Conservation (phyloP, 2,113 vertebrate species). For the Cromileptes altivelis region DNA sequence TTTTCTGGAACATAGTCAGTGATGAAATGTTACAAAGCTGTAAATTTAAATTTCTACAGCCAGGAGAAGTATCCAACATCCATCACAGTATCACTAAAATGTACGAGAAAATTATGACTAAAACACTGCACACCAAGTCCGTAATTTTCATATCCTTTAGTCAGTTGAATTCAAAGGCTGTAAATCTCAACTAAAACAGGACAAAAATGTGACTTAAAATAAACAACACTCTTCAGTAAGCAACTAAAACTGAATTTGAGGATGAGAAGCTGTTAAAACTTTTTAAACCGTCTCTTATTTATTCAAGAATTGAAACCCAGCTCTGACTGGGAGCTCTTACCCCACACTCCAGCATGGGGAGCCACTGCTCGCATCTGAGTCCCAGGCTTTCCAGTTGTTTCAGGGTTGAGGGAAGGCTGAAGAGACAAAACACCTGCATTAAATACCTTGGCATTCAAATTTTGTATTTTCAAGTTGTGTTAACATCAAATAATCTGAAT, state of each 20-base stretch:
- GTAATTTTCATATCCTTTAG: no score
- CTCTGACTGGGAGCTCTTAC: constrained; percentile 80
- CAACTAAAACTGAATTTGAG: not conserved
- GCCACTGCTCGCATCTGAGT: constrained; percentile 92
- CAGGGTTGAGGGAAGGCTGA: constrained; percentile 98
- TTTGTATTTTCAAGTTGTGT: not conserved
- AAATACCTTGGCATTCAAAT: not conserved
- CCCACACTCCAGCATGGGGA: constrained; percentile 98
- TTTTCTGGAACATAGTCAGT: constrained; percentile 88
- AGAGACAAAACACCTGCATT: constrained; percentile 31
- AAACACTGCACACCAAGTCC: no score
- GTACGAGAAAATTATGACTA: no score
- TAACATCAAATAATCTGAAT: not conserved
- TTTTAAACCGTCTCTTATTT: not conserved
- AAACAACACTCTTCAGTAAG: no score
- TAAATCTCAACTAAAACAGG: no score
- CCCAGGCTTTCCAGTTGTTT: constrained; percentile 94
- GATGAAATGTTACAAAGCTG: not conserved
- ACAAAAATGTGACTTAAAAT: no score
- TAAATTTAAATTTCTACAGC: no score
- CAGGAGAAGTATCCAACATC: no score
- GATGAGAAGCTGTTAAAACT: not conserved
- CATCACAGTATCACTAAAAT: no score
- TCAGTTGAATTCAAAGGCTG: no score
- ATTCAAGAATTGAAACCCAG: not conserved